Percentiles rank a stretch among this genome's conserved stretches.
Evolutionary conservation across 2,797 vertebrate genomes (phyloP).

Genomic region (Dallia pectoralis): DNA sequence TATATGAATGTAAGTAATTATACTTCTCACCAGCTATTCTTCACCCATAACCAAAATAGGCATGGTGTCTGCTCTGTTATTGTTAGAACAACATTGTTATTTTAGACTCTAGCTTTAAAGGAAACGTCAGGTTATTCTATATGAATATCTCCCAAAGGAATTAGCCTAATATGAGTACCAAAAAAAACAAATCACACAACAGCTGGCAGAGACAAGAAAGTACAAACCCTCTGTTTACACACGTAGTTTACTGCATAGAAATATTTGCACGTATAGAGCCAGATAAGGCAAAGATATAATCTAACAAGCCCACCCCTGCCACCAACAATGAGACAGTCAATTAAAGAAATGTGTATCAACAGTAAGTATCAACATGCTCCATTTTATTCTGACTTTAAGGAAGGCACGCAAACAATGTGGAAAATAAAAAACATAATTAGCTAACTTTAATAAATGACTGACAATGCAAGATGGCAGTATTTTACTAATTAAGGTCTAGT

Average conservation of each 20-base stretch:
- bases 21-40: too few relatives aligned
- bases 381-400: constrained; percentile 61
- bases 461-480: constrained; percentile 25
- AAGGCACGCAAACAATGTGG: constrained; percentile 73
- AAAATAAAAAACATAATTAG: constrained; percentile 49
- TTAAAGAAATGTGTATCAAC: constrained; percentile 41
- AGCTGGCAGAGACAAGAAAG: too few relatives aligned
- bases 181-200: too few relatives aligned
- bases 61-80: too few relatives aligned
- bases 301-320: constrained; percentile 33
- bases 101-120: too few relatives aligned
- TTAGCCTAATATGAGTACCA: too few relatives aligned
- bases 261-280: constrained; percentile 70
- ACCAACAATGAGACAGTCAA: constrained; percentile 47
- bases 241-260: constrained; percentile 78
- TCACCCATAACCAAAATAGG: too few relatives aligned
- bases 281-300: constrained; percentile 57
- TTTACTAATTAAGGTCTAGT: background rate
- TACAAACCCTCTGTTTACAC: constrained; percentile 38
- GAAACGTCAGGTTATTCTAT: too few relatives aligned
- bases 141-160: too few relatives aligned
- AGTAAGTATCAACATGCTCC: constrained; percentile 57
- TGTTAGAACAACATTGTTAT: too few relatives aligned
- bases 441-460: constrained; percentile 22
- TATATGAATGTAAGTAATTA: too few relatives aligned